A percentile compares a stretch with the other conserved stretches of the same genome.
phyloP scores from a whole-genome alignment of 2,888 invertebrate species.

The Dryococelus australis region DNA sequence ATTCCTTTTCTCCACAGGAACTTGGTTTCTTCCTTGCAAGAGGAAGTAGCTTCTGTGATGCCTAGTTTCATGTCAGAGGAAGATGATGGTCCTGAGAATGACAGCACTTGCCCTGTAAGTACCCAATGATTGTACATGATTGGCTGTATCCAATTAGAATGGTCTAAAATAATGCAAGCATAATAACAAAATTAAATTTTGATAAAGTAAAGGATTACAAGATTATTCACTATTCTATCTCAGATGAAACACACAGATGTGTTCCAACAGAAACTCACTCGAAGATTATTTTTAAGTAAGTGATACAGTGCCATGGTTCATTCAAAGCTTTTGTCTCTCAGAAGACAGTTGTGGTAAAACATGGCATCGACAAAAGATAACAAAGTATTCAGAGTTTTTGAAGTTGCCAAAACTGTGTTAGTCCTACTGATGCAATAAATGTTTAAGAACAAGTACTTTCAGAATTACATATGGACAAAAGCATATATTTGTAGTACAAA shows the following conservation, averaged over 20 bases:
- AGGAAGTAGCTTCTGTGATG: conserved; percentile 84
- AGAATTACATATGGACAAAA: too few species aligned
- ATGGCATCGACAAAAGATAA: neutral
- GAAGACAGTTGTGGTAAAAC: neutral
- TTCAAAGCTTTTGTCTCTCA: too few species aligned
- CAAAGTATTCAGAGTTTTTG: neutral
- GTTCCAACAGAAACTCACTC: too few species aligned
- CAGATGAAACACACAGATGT: too few species aligned
- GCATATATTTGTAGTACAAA: too few species aligned
- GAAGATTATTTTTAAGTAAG: too few species aligned
- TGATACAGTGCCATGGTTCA: too few species aligned
- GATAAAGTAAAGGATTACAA: too few species aligned
- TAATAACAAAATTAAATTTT: neutral
- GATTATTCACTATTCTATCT: too few species aligned
- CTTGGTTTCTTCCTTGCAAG: conserved; percentile 59
- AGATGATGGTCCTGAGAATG: conserved; percentile 68
- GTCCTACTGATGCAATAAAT: too few species aligned
- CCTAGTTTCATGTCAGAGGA: conserved; percentile 81
- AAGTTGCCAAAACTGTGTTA: neutral
- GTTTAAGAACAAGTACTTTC: too few species aligned
- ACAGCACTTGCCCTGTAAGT: conserved; percentile 68
- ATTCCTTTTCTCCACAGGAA: conserved; percentile 50
- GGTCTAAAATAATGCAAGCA: neutral
- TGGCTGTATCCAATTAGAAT: neutral
- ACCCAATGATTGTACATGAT: neutral